A percentile compares a stretch with the other conserved stretches of the same genome.
phyloP scores from a whole-genome alignment of 1,140 invertebrate species.

The Steinernema feltiae region DNA sequence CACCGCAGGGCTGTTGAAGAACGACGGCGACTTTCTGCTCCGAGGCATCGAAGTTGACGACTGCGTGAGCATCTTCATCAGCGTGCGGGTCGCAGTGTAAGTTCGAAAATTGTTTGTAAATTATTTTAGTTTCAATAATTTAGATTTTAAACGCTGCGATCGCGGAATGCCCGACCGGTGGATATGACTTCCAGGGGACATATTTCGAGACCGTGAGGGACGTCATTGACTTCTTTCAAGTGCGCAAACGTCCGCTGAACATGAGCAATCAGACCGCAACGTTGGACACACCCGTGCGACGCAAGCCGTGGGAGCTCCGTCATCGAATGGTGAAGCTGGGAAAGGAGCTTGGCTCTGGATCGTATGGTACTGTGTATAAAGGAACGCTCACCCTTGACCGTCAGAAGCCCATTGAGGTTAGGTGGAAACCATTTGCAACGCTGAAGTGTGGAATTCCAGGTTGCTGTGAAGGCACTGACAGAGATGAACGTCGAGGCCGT shows the following conservation, averaged over 20 bases:
- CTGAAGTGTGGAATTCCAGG: too few relatives aligned
- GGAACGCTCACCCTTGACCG: slow-evolving; percentile 29
- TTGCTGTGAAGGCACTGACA: too few relatives aligned
- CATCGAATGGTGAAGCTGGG: not conserved
- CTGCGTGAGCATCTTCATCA: not conserved
- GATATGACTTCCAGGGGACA: too few relatives aligned
- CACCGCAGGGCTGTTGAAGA: not conserved
- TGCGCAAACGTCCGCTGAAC: not conserved
- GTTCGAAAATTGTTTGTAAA: too few relatives aligned
- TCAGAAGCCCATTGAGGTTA: slow-evolving; percentile 31
- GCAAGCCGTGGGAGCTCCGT: not conserved
- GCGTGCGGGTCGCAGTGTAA: not conserved
- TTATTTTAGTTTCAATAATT: too few relatives aligned
- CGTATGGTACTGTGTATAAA: slow-evolving; percentile 30
- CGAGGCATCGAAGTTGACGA: not conserved
- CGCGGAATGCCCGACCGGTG: too few relatives aligned
- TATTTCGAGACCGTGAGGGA: too few relatives aligned
- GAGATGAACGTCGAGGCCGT: too few relatives aligned
- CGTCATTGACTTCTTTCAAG: too few relatives aligned
- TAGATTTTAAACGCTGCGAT: too few relatives aligned
- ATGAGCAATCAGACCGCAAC: not conserved
- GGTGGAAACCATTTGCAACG: slow-evolving; percentile 31
- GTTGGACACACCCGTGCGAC: not conserved
- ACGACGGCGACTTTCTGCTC: not conserved
- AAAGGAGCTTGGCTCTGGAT: slow-evolving; percentile 32